Percentiles rank a stretch among this genome's conserved stretches.
These are phyloP conservation scores for Poecile montanus DNA, from an alignment of 2,797 vertebrate genomes.

Conservation along the genomic window DNA sequence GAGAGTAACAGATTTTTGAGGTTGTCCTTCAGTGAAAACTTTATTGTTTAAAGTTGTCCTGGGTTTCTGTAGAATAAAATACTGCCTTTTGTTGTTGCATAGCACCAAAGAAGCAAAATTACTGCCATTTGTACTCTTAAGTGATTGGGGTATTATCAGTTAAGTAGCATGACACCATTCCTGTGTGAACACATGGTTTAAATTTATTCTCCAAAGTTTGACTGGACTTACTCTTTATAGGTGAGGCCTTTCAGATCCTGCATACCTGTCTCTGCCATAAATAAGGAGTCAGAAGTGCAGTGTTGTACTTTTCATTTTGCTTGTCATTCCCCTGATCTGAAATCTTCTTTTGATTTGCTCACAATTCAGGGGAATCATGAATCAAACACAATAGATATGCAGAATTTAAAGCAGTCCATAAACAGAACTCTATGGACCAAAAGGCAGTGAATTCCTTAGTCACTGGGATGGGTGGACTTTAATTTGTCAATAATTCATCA, in stretches of 20 bases:
- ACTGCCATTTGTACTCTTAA: background rate
- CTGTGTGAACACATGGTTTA: background rate
- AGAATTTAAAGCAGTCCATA: background rate
- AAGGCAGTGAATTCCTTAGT: background rate
- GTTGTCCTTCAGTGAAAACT: background rate
- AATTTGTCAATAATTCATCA: background rate
- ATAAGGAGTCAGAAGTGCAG: background rate
- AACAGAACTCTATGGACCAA: background rate
- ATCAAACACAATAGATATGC: background rate
- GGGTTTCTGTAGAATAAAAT: background rate
- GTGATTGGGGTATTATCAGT: background rate
- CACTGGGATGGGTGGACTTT: background rate
- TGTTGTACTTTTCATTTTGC: background rate
- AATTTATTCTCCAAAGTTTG: background rate
- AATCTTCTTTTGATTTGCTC: conserved; percentile 10
- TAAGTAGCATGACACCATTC: background rate
- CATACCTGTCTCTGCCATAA: background rate
- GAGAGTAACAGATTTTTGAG: background rate
- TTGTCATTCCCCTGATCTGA: background rate
- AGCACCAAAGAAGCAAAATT: background rate
- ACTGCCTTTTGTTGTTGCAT: background rate
- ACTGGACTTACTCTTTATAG: background rate
- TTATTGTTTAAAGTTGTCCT: background rate
- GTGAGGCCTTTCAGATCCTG: background rate
- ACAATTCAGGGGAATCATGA: background rate